Evolutionary conservation across 2,797 vertebrate species (phyloP).

Genomic region (Squalus acanthias): DNA sequence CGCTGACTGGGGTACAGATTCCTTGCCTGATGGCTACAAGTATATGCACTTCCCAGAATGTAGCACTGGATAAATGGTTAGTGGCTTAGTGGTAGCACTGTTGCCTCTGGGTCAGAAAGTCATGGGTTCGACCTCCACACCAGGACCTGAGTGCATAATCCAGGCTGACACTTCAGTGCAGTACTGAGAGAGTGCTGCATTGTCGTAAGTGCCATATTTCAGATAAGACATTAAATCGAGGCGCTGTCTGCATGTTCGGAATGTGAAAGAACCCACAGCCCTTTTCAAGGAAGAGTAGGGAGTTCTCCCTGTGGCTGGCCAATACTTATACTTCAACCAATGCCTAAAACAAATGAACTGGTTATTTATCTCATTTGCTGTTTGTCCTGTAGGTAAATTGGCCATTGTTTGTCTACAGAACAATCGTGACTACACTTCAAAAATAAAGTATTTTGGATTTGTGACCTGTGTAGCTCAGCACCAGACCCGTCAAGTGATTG

Average conservation of each 20-base stretch:
- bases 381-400: not conserved
- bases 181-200: not conserved
- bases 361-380: not conserved
- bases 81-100: not conserved
- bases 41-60: not conserved
- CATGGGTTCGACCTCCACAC: not conserved
- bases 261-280: not conserved
- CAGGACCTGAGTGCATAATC: not conserved
- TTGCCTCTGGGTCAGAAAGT: not conserved
- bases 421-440: not conserved
- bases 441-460: not conserved
- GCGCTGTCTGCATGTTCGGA: not conserved
- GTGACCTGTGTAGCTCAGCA: too few species aligned
- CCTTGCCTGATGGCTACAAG: not conserved
- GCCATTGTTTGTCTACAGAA: not conserved
- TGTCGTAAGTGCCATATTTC: not conserved
- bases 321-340: not conserved
- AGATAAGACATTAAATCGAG: not conserved
- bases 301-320: not conserved
- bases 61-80: not conserved
- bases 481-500: not conserved
- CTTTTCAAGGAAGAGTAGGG: not conserved
- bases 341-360: not conserved
- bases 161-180: not conserved
- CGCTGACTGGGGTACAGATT: too few species aligned